A percentile compares a stretch with the other conserved stretches of the same genome.
These are phyloP conservation scores for Diplodus sargus DNA, from an alignment of 2,797 vertebrate genomes.

Conservation along the genomic window DNA sequence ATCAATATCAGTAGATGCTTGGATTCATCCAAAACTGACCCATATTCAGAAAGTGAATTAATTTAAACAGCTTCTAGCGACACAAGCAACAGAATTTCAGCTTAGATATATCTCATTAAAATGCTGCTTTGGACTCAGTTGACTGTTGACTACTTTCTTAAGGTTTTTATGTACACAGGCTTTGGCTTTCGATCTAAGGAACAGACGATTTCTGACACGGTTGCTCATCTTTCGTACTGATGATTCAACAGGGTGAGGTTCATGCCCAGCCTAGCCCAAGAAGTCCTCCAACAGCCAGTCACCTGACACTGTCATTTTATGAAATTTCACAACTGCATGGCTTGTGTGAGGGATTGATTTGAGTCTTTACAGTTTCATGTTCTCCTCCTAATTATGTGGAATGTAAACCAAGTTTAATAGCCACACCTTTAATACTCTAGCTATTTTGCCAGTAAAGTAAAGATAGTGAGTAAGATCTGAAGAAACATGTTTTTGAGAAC, in stretches of 20 bases:
- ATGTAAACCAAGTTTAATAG: not conserved
- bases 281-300: not conserved
- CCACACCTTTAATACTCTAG: not conserved
- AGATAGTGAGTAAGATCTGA: not conserved
- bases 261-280: not conserved
- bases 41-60: not conserved
- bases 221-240: conserved; percentile 2
- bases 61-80: conserved; percentile 10
- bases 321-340: not conserved
- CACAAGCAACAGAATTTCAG: conserved; percentile 23
- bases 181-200: conserved; percentile 14
- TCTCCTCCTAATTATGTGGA: not conserved
- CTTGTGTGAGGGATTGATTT: not conserved
- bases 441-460: not conserved
- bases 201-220: conserved; percentile 10
- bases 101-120: conserved; percentile 32
- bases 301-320: not conserved
- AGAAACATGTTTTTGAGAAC: conserved; percentile 26
- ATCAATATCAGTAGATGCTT: not conserved
- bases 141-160: not conserved
- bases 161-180: conserved; percentile 4
- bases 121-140: conserved; percentile 36
- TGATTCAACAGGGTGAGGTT: conserved; percentile 13
- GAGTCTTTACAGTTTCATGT: not conserved
- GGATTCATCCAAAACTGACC: not conserved